These are phyloP conservation scores for Oryzias sinensis DNA, from an alignment of 2,797 vertebrate species.

Conservation along the genomic window DNA sequence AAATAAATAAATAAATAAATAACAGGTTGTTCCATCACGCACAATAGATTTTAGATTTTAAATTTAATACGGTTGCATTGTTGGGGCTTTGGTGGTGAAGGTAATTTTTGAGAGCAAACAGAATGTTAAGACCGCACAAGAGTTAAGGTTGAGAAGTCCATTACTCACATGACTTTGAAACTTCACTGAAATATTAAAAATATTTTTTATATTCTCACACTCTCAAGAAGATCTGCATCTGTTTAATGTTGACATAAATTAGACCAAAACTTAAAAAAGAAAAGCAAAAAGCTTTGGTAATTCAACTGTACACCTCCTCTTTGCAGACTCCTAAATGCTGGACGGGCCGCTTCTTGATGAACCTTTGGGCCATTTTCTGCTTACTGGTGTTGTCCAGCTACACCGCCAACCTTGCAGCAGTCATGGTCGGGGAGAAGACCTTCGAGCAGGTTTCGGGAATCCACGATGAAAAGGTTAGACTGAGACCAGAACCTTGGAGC, in stretches of 20 bases:
- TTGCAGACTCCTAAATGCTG: conserved; percentile 89
- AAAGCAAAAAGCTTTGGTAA: neutral
- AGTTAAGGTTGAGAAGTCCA: too few species aligned
- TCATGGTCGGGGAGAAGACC: conserved; percentile 97
- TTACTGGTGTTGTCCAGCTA: conserved; percentile 95
- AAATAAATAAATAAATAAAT: too few species aligned
- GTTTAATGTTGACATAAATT: neutral
- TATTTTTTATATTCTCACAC: too few species aligned
- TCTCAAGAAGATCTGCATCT: too few species aligned
- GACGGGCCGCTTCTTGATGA: conserved; percentile 95
- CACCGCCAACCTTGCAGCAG: conserved; percentile 92
- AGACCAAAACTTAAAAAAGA: neutral
- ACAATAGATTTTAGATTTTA: too few species aligned
- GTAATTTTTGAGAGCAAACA: too few species aligned
- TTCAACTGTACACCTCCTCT: neutral
- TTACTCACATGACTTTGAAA: too few species aligned
- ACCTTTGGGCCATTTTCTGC: conserved; percentile 98
- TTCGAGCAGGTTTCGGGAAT: conserved; percentile 93
- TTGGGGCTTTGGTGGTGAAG: too few species aligned
- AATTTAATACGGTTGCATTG: too few species aligned
- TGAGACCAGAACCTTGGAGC: conserved; percentile 30
- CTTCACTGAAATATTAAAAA: too few species aligned
- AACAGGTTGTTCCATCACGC: too few species aligned
- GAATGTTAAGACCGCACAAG: too few species aligned
- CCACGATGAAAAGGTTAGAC: conserved; percentile 86